Evolutionary conservation across 2,888 invertebrate genomes (phyloP), one percentile per base, ranked within the genome.

Genomic region (Andrena flavipes): DNA sequence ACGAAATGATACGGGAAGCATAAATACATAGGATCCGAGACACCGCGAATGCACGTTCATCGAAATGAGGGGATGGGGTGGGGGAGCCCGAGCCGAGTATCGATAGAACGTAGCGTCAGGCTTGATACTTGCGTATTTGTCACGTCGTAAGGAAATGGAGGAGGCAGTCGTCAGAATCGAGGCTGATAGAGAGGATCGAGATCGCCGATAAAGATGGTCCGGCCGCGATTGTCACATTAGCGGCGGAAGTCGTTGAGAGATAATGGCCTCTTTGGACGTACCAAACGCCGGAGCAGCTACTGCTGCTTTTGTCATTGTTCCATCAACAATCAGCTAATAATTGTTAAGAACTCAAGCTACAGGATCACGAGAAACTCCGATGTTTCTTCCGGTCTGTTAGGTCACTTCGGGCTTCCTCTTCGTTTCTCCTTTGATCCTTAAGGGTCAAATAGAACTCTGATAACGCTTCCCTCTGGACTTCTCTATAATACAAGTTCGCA

Each of bases 1-100:
- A 92, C 93, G 91, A 92, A 94, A 93, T 93, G 93, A 94, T 93
- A 93, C 91, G 92, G 92, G 91, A 92, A 92, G 91, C 92, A 91
- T 92, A 92, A 93, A 92, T 93, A 93, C 91, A 23, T 56, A 91
- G 92, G 42, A 92, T 92, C 91, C 89, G 90, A 89, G 89, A 84
- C 56, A 56, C 26, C 30, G 65, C 78, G 42, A 78, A 90, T 91
- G 90, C 90, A 90, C 87, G 89, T 88, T 88, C 87, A 87, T 88
- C 86, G 82, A 63, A 87, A 90, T 89, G 88, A 88, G 90, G 91
- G 91, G 89, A 89, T 20, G 8, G 0, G 54, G 54, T 16, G 42
- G 33, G 8, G 33, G 33, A 1, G 42, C 4, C 42, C 42, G 16
- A 42, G 42, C 16, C 1, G 86, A 87, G 90, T 93, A 93, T 93